These are phyloP conservation scores for Phengaris arion DNA, from an alignment of 2,888 invertebrate genomes.

Conservation along the genomic window DNA sequence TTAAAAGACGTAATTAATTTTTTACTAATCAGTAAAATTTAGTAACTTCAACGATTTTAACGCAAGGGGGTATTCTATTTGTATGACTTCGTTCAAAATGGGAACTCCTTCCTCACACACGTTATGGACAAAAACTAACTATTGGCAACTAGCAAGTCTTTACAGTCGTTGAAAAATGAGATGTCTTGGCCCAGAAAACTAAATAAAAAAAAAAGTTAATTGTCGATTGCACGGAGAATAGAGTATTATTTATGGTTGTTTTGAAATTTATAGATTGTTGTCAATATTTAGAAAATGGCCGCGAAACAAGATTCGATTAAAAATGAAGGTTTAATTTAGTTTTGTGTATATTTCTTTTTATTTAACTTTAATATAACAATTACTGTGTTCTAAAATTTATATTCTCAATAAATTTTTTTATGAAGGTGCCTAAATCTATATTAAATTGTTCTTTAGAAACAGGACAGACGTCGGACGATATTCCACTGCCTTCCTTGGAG, in stretches of 20 bases:
- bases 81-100: too few relatives aligned
- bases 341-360: slow-evolving; percentile 24
- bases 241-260: slow-evolving; percentile 4
- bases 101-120: too few relatives aligned
- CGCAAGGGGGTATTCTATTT: too few relatives aligned
- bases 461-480: slow-evolving; percentile 72
- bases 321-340: slow-evolving; percentile 77
- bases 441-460: slow-evolving; percentile 35
- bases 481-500: slow-evolving; percentile 79
- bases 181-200: not conserved
- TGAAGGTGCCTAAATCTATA: not conserved
- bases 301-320: slow-evolving; percentile 82
- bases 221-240: not conserved
- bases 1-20: too few relatives aligned
- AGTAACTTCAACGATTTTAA: too few relatives aligned
- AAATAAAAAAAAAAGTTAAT: not conserved
- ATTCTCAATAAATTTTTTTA: not conserved
- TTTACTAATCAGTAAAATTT: too few relatives aligned
- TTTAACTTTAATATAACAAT: not conserved
- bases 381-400: not conserved
- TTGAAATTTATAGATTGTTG: slow-evolving; percentile 32
- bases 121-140: too few relatives aligned
- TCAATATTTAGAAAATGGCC: slow-evolving; percentile 80
- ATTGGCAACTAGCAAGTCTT: too few relatives aligned
- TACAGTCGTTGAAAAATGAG: too few relatives aligned